Evolutionary conservation across 2,113 vertebrate genomes (phyloP).

Genomic region (Eubucco bourcierii): DNA sequence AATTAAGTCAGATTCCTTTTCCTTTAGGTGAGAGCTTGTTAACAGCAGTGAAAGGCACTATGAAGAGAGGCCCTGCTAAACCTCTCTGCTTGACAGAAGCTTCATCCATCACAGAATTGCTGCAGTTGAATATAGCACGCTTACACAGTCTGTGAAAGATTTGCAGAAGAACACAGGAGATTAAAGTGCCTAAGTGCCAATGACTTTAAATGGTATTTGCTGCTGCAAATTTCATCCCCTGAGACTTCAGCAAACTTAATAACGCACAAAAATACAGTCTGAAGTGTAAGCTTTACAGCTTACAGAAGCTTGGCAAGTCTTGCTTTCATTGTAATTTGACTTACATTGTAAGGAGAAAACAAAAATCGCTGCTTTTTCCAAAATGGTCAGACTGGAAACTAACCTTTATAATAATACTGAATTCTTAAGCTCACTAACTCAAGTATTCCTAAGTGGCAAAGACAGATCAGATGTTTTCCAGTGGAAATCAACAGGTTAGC

Average conservation of each 20-base stretch:
- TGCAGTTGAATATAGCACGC: conserved; percentile 25
- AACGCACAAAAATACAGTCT: neutral
- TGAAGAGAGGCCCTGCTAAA: neutral
- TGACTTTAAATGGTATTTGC: conserved; percentile 50
- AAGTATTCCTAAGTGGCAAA: neutral
- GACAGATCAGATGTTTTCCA: neutral
- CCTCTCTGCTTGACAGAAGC: conserved; percentile 26
- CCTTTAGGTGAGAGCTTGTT: conserved; percentile 36
- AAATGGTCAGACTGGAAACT: neutral
- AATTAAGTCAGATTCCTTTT: conserved; percentile 47
- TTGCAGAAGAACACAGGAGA: conserved; percentile 52
- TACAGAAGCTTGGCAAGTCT: neutral
- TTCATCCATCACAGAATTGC: neutral
- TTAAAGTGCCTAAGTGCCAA: conserved; percentile 41
- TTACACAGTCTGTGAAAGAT: conserved; percentile 37
- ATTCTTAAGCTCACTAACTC: neutral
- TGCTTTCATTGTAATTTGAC: conserved; percentile 23
- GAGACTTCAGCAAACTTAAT: conserved; percentile 32
- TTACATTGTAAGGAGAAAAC: neutral
- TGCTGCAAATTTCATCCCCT: conserved; percentile 29
- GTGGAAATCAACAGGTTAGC: conserved; percentile 37
- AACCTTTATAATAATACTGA: neutral
- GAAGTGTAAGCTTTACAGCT: neutral
- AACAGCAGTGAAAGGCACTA: neutral
- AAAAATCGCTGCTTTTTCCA: neutral